Conservation (phyloP, 1,140 invertebrate genomes). For the Teleogryllus occipitalis region DNA sequence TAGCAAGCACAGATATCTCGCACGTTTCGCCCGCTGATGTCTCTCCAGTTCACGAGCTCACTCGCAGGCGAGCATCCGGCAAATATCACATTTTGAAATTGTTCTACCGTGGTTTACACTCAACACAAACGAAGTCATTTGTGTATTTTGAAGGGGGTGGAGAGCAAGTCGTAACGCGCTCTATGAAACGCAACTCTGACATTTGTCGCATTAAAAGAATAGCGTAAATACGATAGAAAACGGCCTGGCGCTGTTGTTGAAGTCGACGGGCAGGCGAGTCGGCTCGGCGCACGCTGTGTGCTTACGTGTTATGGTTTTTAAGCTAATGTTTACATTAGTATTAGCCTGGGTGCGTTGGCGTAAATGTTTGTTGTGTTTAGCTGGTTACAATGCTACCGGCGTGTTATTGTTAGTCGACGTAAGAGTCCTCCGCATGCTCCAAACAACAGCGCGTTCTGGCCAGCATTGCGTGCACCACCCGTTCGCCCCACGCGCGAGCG, state of each 20-base stretch:
- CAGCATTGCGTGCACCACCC: too few species aligned
- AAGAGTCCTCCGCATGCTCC: background rate
- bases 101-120: background rate
- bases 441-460: background rate
- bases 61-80: too few species aligned
- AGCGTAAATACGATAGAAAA: background rate
- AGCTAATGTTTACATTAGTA: background rate
- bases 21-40: too few species aligned
- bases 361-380: conserved; percentile 2
- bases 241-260: background rate
- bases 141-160: background rate
- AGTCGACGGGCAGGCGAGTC: background rate
- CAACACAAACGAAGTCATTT: background rate
- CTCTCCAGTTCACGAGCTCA: too few species aligned
- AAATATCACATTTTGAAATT: background rate
- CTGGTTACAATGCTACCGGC: background rate
- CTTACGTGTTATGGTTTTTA: background rate
- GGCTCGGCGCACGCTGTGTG: background rate
- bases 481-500: too few species aligned
- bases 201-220: background rate
- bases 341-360: background rate
- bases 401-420: background rate
- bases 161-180: background rate
- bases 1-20: too few species aligned
- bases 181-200: background rate